Evolutionary conservation across 1,140 invertebrate species (phyloP), one percentile per base, ranked within the genome.

Genomic region (Pygmarrhopalites habei): DNA sequence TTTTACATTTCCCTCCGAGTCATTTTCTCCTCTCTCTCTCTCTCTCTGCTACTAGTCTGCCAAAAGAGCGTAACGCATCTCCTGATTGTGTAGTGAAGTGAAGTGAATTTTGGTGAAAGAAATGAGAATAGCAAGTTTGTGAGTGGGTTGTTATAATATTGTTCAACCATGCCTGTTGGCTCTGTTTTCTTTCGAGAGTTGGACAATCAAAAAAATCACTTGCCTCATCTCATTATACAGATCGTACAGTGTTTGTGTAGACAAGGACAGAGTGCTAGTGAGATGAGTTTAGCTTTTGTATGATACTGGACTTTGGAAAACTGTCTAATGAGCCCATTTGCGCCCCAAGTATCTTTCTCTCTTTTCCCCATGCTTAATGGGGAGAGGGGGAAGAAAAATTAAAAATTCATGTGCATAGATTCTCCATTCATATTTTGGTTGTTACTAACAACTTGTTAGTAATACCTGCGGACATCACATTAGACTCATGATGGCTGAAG

Each of bases 291-390:
- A 39, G 35, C 53, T 32, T 32, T 56, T 41, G 32, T 19, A 47
- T 5, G 29, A 52, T 23, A 3, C 5, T 17, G 21, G 21, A 23
- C 23, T 10, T 49, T 32, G 44, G 44, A 35, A 25, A 3, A 4
- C 32, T 47, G 46, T 52, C 60, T 62, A 62, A 62, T 62, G 60
- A 62, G 60, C 60, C 57, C 60, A 62, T 62, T 62, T 62, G 35
- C 60, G 53, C 60, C 53, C 57, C 29, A 32, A 61, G 59, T 61
- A 61, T 61, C n/a, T 30, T 21, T 21, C n/a, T n/a, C n/a, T n/a
- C n/a, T n/a, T n/a, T n/a, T n/a, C n/a, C n/a, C n/a, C n/a, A 23
- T 53, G 12, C 17, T 5, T 10, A 47, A 25, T 5, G 5, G 3
- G 23, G 10, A 25, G 19, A 41, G 19, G 39, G 53, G 53, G 30